These are phyloP conservation scores for Grantiella picta DNA, from an alignment of 2,113 vertebrate species.

Conservation along the genomic window DNA sequence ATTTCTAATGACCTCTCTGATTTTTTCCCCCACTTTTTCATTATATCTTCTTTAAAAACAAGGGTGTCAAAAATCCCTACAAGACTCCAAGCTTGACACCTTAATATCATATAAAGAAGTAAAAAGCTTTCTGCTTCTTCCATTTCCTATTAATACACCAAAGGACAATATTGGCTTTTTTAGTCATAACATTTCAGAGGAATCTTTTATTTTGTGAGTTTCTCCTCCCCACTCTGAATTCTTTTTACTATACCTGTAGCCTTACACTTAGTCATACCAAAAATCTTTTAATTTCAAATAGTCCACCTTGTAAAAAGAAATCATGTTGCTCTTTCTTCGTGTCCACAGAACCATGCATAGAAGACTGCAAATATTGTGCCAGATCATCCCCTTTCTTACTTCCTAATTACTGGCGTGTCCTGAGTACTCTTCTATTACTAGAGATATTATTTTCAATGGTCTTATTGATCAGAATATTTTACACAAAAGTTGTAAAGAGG, in stretches of 20 bases:
- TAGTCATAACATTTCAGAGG: not conserved
- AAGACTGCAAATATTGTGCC: not conserved
- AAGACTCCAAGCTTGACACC: not conserved
- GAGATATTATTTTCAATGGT: not conserved
- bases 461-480: not conserved
- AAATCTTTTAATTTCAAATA: not conserved
- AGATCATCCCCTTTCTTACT: not conserved
- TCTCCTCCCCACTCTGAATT: not conserved
- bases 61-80: not conserved
- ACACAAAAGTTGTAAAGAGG: not conserved
- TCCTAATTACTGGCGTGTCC: not conserved
- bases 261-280: not conserved
- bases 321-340: not conserved
- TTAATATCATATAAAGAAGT: not conserved
- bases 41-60: not conserved
- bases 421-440: not conserved
- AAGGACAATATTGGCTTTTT: not conserved
- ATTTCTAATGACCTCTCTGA: not conserved
- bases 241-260: not conserved
- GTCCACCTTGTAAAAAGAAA: not conserved
- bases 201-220: not conserved
- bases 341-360: not conserved
- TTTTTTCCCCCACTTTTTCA: not conserved
- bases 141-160: not conserved
- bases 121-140: not conserved